phyloP scores from a whole-genome alignment of 2,797 vertebrate species.

The Echiichthys vipera region DNA sequence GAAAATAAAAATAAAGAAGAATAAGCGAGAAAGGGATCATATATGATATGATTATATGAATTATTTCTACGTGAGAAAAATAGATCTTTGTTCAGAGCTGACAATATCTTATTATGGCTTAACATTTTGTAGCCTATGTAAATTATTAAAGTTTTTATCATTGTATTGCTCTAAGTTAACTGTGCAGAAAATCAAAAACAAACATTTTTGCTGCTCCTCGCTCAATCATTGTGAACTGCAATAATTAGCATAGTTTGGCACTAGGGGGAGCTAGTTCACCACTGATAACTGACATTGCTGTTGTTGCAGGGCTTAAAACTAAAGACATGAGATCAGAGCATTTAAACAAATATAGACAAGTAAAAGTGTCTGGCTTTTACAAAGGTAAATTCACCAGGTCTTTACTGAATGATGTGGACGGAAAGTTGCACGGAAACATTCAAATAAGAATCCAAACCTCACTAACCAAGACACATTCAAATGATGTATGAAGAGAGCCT shows the following conservation, averaged over 20 bases:
- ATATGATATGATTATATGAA: no score
- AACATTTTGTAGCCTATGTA: no score
- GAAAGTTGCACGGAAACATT: conserved; percentile 67
- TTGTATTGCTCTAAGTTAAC: not conserved
- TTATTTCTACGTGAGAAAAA: not conserved
- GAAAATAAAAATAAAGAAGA: not conserved
- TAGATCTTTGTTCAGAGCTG: not conserved
- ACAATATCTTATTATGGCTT: not conserved
- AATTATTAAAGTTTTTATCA: no score
- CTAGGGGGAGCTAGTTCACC: conserved; percentile 44
- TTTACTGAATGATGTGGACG: conserved; percentile 6
- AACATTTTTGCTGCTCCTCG: no score
- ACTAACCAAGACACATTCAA: conserved; percentile 36
- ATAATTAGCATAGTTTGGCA: not conserved
- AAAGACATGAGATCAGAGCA: not conserved
- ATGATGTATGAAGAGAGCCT: conserved; percentile 18
- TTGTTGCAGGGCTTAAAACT: not conserved
- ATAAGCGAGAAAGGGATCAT: no score
- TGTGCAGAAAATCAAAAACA: not conserved
- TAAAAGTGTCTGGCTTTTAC: not conserved
- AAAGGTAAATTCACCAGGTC: not conserved
- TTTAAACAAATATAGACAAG: not conserved
- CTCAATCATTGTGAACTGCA: not conserved
- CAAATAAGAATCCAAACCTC: conserved; percentile 68
- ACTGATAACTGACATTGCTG: not conserved